These are phyloP conservation scores for Chaenogobius annularis DNA, from an alignment of 2,113 vertebrate genomes.

Conservation along the genomic window DNA sequence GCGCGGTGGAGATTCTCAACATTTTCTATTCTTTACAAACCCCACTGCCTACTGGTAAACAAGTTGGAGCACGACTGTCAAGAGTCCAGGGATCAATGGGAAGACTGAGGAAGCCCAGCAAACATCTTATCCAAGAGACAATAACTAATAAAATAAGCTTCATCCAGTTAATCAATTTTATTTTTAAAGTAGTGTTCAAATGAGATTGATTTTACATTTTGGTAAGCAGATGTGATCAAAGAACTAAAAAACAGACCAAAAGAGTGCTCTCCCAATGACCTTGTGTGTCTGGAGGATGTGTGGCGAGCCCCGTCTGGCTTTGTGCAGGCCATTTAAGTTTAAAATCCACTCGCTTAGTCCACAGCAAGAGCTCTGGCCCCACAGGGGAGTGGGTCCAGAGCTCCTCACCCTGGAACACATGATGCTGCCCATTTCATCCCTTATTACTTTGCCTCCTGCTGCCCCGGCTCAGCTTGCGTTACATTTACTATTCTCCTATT, in stretches of 20 bases:
- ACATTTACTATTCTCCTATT: background rate
- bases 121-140: conserved; percentile 12
- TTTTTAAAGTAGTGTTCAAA: background rate
- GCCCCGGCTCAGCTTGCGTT: conserved; percentile 28
- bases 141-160: conserved; percentile 13
- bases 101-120: conserved; percentile 25
- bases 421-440: conserved; percentile 35
- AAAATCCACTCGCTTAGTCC: conserved; percentile 62
- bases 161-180: no score
- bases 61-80: conserved; percentile 43
- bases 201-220: conserved; percentile 23
- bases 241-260: conserved; percentile 1
- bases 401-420: conserved; percentile 56
- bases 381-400: conserved; percentile 49
- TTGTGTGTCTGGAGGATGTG: conserved; percentile 47
- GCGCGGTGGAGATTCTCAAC: conserved; percentile 62
- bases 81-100: conserved; percentile 43
- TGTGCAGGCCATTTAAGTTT: conserved; percentile 72
- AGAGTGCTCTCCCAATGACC: conserved; percentile 51
- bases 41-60: conserved; percentile 36
- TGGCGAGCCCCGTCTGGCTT: conserved; percentile 59
- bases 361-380: conserved; percentile 50
- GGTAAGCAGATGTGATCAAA: conserved; percentile 9
- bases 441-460: conserved; percentile 32
- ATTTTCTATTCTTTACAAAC: conserved; percentile 51